Conservation (phyloP, 2,113 vertebrate species). For the Hippocampus guttulatus region DNA sequence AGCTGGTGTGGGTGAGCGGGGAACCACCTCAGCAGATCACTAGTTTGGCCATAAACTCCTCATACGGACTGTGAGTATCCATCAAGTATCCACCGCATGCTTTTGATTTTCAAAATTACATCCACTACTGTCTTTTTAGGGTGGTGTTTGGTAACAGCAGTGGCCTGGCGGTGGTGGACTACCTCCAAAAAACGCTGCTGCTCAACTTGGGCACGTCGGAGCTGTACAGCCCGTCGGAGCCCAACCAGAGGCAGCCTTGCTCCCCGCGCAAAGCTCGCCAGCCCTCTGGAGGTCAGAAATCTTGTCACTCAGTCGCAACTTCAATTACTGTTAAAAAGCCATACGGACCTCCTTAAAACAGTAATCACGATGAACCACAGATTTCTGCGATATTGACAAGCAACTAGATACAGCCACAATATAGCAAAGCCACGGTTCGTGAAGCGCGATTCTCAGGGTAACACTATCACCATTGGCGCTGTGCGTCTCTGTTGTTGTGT, state of each 20-base stretch:
- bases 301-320: background rate
- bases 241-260: conserved; percentile 85
- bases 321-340: no score
- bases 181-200: conserved; percentile 91
- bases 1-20: conserved; percentile 94
- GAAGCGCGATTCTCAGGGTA: background rate
- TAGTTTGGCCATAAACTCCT: conserved; percentile 91
- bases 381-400: no score
- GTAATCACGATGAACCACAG: no score
- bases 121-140: conserved; percentile 59
- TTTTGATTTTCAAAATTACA: background rate
- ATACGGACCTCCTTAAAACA: no score
- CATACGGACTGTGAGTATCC: conserved; percentile 88
- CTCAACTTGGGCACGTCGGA: conserved; percentile 88
- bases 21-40: conserved; percentile 98
- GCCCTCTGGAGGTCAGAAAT: conserved; percentile 84
- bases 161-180: conserved; percentile 94
- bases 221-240: conserved; percentile 88
- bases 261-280: conserved; percentile 91
- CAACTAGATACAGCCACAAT: no score
- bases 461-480: background rate
- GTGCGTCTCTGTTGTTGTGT: background rate
- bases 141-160: conserved; percentile 95
- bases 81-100: no score
- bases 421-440: background rate